These are phyloP conservation scores for Podarcis muralis DNA, from an alignment of 2,113 vertebrate species.

Conservation along the genomic window DNA sequence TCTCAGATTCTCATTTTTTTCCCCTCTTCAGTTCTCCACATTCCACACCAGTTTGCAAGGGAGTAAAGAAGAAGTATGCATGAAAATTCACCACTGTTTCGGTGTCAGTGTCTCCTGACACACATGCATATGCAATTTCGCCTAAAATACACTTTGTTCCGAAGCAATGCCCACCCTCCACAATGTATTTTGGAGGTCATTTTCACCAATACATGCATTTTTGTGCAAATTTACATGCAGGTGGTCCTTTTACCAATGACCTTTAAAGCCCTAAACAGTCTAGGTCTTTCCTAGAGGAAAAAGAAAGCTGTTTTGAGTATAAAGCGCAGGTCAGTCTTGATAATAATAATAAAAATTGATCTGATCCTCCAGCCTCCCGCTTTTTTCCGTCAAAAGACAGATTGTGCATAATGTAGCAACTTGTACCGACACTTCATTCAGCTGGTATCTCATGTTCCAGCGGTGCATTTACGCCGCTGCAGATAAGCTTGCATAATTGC, in stretches of 20 bases:
- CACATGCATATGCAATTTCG: too few species aligned
- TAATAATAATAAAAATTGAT: background rate
- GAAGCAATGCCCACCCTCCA: too few species aligned
- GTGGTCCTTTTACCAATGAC: too few species aligned
- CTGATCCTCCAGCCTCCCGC: background rate
- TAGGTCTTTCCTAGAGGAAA: background rate
- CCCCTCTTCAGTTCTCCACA: background rate
- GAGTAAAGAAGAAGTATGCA: too few species aligned
- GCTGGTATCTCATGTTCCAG: background rate
- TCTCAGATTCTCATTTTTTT: background rate
- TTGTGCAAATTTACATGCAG: too few species aligned
- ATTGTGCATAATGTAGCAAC: background rate
- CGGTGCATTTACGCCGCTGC: background rate
- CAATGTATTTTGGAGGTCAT: too few species aligned
- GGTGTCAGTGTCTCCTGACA: too few species aligned
- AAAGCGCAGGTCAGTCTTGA: background rate
- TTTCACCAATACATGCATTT: too few species aligned
- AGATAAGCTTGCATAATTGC: background rate
- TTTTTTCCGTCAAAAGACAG: slow-evolving; percentile 20
- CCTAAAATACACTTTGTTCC: too few species aligned
- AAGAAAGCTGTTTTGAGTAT: background rate
- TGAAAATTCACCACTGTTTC: too few species aligned
- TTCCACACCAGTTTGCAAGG: background rate
- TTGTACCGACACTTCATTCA: slow-evolving; percentile 5
- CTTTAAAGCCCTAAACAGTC: too few species aligned